Evolutionary conservation across 2,888 invertebrate species (phyloP).

Genomic region (Scelioninae gen. 1): DNA sequence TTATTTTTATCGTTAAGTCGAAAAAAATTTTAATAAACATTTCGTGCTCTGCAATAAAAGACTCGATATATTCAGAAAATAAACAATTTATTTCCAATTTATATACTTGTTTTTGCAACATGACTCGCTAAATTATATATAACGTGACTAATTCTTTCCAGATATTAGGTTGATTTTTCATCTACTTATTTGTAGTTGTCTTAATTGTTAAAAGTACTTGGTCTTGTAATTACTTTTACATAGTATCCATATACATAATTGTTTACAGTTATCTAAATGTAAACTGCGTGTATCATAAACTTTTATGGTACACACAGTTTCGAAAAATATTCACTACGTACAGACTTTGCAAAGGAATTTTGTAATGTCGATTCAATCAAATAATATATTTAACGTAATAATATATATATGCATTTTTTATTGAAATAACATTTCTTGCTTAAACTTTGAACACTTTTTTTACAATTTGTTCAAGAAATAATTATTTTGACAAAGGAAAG

Average conservation of each 20-base stretch:
- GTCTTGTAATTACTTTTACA: slow-evolving; percentile 51
- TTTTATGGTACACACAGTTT: slow-evolving; percentile 43
- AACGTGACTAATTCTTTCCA: slow-evolving; percentile 26
- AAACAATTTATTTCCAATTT: slow-evolving; percentile 69
- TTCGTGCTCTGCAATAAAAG: slow-evolving; percentile 55
- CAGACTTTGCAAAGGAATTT: slow-evolving; percentile 39
- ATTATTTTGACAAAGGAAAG: slow-evolving; percentile 11
- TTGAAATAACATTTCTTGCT: slow-evolving; percentile 47
- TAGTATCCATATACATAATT: slow-evolving; percentile 30
- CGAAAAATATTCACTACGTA: slow-evolving; percentile 26
- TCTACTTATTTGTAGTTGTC: slow-evolving; percentile 41
- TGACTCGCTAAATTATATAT: slow-evolving; percentile 39
- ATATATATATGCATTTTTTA: slow-evolving; percentile 38
- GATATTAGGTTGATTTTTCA: slow-evolving; percentile 40
- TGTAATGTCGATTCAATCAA: slow-evolving; percentile 32
- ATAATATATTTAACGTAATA: slow-evolving; percentile 51
- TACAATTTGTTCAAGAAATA: slow-evolving; percentile 31
- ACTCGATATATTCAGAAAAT: slow-evolving; percentile 63
- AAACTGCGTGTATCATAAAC: slow-evolving; percentile 38
- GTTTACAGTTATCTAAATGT: slow-evolving; percentile 15
- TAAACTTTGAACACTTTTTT: slow-evolving; percentile 25
- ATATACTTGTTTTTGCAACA: slow-evolving; percentile 57
- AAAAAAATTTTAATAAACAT: slow-evolving; percentile 22
- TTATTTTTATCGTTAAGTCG: slow-evolving; percentile 55
- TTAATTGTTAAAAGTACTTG: slow-evolving; percentile 47